These are phyloP conservation scores for Phrynocephalus guinanensis DNA, from an alignment of 2,797 vertebrate species.

Conservation along the genomic window DNA sequence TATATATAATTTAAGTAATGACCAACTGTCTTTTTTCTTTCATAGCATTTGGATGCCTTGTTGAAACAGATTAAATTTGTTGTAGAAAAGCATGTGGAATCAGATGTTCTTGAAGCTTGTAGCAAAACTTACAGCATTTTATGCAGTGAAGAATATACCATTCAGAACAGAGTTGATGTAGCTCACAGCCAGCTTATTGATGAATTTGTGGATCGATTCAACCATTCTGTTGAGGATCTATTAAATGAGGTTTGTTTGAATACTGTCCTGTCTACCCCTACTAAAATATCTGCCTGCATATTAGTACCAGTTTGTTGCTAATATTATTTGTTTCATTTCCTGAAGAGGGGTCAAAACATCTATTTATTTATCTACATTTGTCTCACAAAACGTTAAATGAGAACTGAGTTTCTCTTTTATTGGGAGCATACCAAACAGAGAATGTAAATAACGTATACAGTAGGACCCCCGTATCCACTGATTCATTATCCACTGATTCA, in stretches of 20 bases:
- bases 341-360: too few species aligned
- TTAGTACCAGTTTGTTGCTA: conserved; percentile 15
- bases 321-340: background rate
- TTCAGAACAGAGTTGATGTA: conserved; percentile 98
- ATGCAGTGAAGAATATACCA: conserved; percentile 98
- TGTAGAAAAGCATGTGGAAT: conserved; percentile 97
- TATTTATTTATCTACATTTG: too few species aligned
- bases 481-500: too few species aligned
- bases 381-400: conserved; percentile 17
- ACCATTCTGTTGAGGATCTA: conserved; percentile 95
- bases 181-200: conserved; percentile 98
- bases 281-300: conserved; percentile 4
- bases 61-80: conserved; percentile 98
- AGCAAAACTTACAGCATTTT: conserved; percentile 99
- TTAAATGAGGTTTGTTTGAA: conserved; percentile 90
- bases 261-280: conserved; percentile 12
- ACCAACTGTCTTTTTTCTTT: conserved; percentile 54
- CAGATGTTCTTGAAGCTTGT: conserved; percentile 96
- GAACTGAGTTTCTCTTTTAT: conserved; percentile 31
- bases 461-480: too few species aligned
- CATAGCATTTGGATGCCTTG: conserved; percentile 92
- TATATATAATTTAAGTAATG: conserved; percentile 29
- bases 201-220: conserved; percentile 94
- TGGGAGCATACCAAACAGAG: conserved; percentile 28
- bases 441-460: conserved; percentile 21